These are phyloP conservation scores for Caenorhabditis sinica DNA, from an alignment of 2,888 invertebrate species.

Conservation along the genomic window DNA sequence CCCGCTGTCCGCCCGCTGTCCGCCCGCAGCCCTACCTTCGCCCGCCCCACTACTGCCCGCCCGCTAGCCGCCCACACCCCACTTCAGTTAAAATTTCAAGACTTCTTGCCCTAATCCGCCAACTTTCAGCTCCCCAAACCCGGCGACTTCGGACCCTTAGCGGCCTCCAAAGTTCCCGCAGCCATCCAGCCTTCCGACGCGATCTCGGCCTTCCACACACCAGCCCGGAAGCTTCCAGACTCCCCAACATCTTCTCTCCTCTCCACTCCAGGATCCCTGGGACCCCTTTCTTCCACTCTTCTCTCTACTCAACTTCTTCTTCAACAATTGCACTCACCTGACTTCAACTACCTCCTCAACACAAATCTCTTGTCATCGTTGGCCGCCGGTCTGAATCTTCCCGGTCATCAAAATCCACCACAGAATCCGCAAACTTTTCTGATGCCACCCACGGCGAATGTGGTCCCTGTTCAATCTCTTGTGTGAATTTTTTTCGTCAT, in stretches of 20 bases:
- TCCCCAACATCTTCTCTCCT: conserved; percentile 25
- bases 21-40: too few species aligned
- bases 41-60: too few species aligned
- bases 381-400: conserved; percentile 42
- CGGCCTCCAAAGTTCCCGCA: conserved; percentile 65
- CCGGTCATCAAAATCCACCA: background rate
- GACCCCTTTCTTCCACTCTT: conserved; percentile 56
- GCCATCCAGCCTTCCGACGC: conserved; percentile 38
- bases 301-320: conserved; percentile 67
- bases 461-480: conserved; percentile 26
- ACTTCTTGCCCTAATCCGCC: too few species aligned
- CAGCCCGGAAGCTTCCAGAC: conserved; percentile 21
- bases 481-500: conserved; percentile 4
- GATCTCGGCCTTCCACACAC: conserved; percentile 54
- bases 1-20: too few species aligned
- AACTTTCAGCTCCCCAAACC: conserved; percentile 49
- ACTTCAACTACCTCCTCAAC: conserved; percentile 62
- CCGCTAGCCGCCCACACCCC: too few species aligned
- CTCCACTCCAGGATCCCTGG: conserved; percentile 18
- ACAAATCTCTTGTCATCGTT: conserved; percentile 58
- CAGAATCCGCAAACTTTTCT: conserved; percentile 7
- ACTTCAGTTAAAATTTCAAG: too few species aligned
- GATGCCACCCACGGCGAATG: conserved; percentile 23
- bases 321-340: conserved; percentile 64
- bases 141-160: conserved; percentile 65